These are phyloP conservation scores for Burhinus bistriatus DNA, from an alignment of 2,113 vertebrate species.

Conservation along the genomic window DNA sequence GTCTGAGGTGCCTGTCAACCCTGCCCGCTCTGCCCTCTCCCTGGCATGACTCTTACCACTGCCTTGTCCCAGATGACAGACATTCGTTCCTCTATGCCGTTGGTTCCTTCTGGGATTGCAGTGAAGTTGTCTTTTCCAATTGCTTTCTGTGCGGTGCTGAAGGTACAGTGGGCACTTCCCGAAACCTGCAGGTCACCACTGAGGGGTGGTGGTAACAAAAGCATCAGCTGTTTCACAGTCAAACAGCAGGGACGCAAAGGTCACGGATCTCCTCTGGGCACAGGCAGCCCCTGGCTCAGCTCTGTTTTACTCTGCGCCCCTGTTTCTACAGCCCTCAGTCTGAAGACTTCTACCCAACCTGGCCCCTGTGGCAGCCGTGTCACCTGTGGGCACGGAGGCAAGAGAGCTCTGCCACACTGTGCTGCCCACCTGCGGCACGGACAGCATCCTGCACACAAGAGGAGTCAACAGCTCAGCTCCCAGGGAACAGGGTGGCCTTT, in stretches of 20 bases:
- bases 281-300: accelerated
- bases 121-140: slow-evolving; percentile 99
- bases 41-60: slow-evolving; percentile 81
- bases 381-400: background rate
- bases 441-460: background rate
- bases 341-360: background rate
- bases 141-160: slow-evolving; percentile 96
- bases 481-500: background rate
- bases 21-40: background rate
- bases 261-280: background rate
- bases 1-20: background rate
- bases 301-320: background rate
- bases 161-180: slow-evolving; percentile 94
- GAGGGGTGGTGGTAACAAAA: slow-evolving; percentile 23
- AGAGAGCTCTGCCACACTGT: background rate
- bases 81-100: slow-evolving; percentile 95
- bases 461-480: background rate
- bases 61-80: slow-evolving; percentile 97
- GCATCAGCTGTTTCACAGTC: background rate
- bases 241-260: background rate
- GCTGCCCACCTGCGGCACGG: background rate
- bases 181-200: slow-evolving; percentile 94
- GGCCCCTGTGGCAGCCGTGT: background rate
- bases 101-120: slow-evolving; percentile 93
- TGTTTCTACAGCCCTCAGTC: background rate